Base-by-base conservation (phyloP, 37 sponge, comb jelly and placozoan genomes). In the Chondrilla cf. caribensis region DNA sequence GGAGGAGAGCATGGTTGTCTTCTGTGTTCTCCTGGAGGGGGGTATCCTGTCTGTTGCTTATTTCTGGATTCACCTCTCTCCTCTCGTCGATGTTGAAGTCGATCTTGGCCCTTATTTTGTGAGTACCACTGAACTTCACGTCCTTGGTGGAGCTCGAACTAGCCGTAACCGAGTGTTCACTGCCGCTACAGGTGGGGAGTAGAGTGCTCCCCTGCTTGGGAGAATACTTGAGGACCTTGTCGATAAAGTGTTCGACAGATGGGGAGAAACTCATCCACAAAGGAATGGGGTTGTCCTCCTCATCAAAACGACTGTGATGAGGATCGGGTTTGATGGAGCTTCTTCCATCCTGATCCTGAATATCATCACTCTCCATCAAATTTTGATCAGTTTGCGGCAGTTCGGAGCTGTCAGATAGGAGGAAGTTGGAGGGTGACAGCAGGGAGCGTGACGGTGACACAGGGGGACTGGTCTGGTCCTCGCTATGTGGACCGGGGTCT, bases 201-300 rank as follows among this genome's bases (percentile, higher is more conserved):
- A 19, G 17, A 55, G 11, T 19, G 17, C 17, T 19, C 11, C 57
- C 17, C 29, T 73, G 38, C 40, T 5, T 36, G 6, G 76, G 36
- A 9, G 76, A 4, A 17, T 32, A 21, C 76, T 73, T n/a, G 24
- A 73, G 24, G 21, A 73, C 25, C 3, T n/a, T 21, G 17, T 17
- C 40, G 24, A 73, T 25, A 73, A 73, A 73, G 76, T 40, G 41
- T 37, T 73, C 76, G 15, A 73, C 76, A 18, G 42, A 39, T 1
- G 76, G 76, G 9, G 76, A 73, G 44, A 73, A 73, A 39, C 76
- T 43, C 76, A 39, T 14, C 76, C 76, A 73, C 44, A 73, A 43
- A 19, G 76, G 76, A 18, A 29, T 28, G 2, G 68, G 68, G 68
- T 67, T 29, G 11, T 67, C 68, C 28, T 26, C 68, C 7, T 3